These are phyloP conservation scores for Cottoperca gobio DNA, from an alignment of 2,797 vertebrate species.

Conservation along the genomic window DNA sequence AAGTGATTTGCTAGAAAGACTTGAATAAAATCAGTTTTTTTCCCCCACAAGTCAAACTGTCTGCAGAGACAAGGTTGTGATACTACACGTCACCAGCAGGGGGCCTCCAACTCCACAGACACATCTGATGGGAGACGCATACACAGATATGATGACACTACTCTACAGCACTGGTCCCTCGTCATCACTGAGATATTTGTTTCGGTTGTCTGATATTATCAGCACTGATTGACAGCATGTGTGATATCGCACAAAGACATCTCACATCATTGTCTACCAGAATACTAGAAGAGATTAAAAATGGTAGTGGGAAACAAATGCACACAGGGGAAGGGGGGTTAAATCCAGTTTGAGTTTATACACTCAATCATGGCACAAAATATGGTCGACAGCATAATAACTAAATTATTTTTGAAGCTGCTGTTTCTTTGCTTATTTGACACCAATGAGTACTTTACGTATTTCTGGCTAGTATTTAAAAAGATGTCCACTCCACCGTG, in stretches of 20 bases:
- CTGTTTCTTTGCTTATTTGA: not conserved
- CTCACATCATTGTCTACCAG: not conserved
- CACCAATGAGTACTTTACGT: not conserved
- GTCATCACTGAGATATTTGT: slow-evolving; percentile 1
- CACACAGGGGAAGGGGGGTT: not conserved
- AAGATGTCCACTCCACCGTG: not conserved
- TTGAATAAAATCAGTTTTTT: not conserved
- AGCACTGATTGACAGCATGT: slow-evolving; percentile 3
- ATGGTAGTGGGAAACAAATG: not conserved
- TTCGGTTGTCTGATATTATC: slow-evolving; percentile 5
- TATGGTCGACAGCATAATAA: not conserved
- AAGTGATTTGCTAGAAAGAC: not conserved
- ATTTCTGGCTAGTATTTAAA: not conserved
- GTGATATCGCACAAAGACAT: not conserved
- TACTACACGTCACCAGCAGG: slow-evolving; percentile 54
- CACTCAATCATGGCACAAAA: not conserved
- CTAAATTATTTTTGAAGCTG: not conserved
- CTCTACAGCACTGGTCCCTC: not conserved
- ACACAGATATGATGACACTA: not conserved
- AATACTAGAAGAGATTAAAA: not conserved
- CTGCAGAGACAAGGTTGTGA: slow-evolving; percentile 9
- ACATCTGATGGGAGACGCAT: not conserved
- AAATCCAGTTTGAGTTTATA: not conserved
- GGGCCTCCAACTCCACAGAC: slow-evolving; percentile 59
- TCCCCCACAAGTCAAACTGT: not conserved